Evolutionary conservation across 2,888 invertebrate species (phyloP).

Genomic region (Lithophane socia): DNA sequence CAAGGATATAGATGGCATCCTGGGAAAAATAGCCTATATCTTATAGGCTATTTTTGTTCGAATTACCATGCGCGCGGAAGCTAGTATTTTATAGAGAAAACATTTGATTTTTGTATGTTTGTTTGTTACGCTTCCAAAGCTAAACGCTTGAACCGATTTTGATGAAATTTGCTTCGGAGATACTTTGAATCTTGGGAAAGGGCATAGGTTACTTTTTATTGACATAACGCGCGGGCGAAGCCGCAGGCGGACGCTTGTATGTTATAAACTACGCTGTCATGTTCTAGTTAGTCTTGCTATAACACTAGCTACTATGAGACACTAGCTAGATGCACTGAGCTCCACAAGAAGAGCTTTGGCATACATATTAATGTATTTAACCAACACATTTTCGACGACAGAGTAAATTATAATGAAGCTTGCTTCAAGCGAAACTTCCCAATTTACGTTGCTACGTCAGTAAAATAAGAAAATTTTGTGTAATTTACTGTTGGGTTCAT

Average conservation of each 20-base stretch:
- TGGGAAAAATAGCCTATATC: too few species aligned
- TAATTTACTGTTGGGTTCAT: conserved; percentile 5
- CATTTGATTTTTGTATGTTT: too few species aligned
- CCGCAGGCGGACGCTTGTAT: background rate
- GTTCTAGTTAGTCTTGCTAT: background rate
- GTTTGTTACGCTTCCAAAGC: too few species aligned
- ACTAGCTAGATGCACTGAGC: conserved; percentile 20
- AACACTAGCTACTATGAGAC: background rate
- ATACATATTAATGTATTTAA: conserved; percentile 46
- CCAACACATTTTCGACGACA: conserved; percentile 38
- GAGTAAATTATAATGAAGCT: conserved; percentile 40
- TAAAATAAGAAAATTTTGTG: conserved; percentile 7
- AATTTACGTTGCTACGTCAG: conserved; percentile 14
- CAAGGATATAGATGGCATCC: too few species aligned
- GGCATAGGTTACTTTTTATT: too few species aligned
- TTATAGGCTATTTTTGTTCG: too few species aligned
- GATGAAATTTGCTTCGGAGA: too few species aligned
- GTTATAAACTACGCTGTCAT: background rate
- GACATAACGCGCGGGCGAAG: too few species aligned
- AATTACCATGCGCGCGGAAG: too few species aligned
- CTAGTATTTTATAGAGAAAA: too few species aligned
- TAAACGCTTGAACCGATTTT: too few species aligned
- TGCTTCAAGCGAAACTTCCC: conserved; percentile 20
- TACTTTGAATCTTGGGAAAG: too few species aligned
- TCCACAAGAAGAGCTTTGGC: conserved; percentile 37